phyloP scores from a whole-genome alignment of 2,888 invertebrate species.

The Zygaena filipendulae region DNA sequence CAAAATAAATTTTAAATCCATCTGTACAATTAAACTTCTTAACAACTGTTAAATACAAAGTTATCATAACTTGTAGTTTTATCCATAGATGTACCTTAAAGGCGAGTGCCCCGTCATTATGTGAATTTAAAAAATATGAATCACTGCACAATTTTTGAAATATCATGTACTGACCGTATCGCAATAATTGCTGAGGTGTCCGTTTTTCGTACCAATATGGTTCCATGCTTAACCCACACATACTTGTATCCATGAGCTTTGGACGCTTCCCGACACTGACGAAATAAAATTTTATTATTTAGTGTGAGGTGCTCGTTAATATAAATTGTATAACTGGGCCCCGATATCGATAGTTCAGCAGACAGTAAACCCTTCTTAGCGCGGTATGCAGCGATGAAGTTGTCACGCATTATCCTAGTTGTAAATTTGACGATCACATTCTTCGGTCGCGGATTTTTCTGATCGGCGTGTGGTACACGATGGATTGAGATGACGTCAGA shows the following conservation, averaged over 20 bases:
- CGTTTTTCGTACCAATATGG: slow-evolving; percentile 4
- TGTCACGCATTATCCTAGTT: too few species aligned
- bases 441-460: slow-evolving; percentile 1
- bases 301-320: slow-evolving; percentile 5
- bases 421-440: slow-evolving; percentile 4
- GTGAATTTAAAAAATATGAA: too few species aligned
- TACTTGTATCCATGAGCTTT: slow-evolving; percentile 5
- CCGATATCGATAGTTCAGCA: neutral
- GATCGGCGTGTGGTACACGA: slow-evolving; percentile 1
- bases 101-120: too few species aligned
- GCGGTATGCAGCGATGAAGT: slow-evolving; percentile 1
- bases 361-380: neutral
- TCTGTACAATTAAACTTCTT: too few species aligned
- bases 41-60: too few species aligned
- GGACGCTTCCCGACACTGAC: slow-evolving; percentile 3
- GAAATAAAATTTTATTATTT: slow-evolving; percentile 6
- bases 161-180: slow-evolving; percentile 2
- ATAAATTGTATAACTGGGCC: slow-evolving; percentile 1
- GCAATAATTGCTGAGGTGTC: slow-evolving; percentile 6
- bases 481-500: slow-evolving; percentile 1
- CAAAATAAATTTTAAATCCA: too few species aligned
- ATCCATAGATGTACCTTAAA: too few species aligned
- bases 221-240: slow-evolving; percentile 7
- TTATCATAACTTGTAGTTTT: too few species aligned
- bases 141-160: too few species aligned